Percentiles rank a stretch among this genome's conserved stretches.
These are phyloP conservation scores for Adelognathus sp. DNA, from an alignment of 2,888 invertebrate genomes.

Conservation along the genomic window DNA sequence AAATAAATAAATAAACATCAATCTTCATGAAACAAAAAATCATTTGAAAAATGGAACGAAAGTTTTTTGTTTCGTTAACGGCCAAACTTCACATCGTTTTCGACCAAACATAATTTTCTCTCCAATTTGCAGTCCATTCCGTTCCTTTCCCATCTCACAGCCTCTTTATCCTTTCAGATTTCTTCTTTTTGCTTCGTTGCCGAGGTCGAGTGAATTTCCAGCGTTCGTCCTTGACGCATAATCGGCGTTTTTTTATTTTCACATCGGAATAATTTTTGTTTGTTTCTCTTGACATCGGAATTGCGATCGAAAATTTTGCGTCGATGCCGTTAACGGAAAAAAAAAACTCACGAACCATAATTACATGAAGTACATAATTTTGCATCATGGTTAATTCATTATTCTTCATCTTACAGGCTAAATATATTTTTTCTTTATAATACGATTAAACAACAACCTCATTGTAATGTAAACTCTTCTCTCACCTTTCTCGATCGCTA, in stretches of 20 bases:
- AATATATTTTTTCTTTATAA: slow-evolving; percentile 58
- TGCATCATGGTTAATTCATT: slow-evolving; percentile 5
- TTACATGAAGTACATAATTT: neutral
- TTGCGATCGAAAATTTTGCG: neutral
- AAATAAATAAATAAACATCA: neutral
- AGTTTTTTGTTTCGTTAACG: slow-evolving; percentile 76
- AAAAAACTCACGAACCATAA: neutral
- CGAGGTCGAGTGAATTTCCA: too few species aligned
- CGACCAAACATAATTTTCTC: slow-evolving; percentile 31
- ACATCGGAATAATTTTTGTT: neutral
- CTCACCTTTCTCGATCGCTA: slow-evolving; percentile 80
- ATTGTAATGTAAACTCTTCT: slow-evolving; percentile 79
- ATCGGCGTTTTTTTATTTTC: neutral
- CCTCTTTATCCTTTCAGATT: too few species aligned
- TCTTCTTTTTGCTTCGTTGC: too few species aligned
- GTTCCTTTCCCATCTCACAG: slow-evolving; percentile 19
- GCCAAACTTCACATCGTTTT: slow-evolving; percentile 71
- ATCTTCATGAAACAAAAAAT: slow-evolving; percentile 59
- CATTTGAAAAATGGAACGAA: slow-evolving; percentile 68
- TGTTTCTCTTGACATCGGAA: neutral
- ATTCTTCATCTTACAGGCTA: slow-evolving; percentile 37
- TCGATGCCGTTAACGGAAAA: neutral
- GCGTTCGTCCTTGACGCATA: too few species aligned
- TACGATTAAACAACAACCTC: slow-evolving; percentile 74
- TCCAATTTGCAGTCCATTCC: neutral